Percentiles rank a stretch among this genome's conserved stretches.
These are phyloP conservation scores for Neoarius graeffei DNA, from an alignment of 2,113 vertebrate species.

Conservation along the genomic window DNA sequence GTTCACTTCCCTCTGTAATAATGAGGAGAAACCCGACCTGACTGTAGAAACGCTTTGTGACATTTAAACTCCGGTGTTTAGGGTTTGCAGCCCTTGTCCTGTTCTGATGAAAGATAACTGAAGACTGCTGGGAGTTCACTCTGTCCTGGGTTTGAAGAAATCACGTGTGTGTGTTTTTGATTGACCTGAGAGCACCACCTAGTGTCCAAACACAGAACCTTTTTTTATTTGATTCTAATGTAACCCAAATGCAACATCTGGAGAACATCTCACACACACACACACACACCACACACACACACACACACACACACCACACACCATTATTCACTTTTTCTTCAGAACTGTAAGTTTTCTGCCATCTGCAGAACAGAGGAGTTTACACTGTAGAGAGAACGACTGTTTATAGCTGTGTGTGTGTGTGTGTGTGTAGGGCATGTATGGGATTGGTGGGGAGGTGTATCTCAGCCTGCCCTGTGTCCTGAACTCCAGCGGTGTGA, in stretches of 20 bases:
- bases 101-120: background rate
- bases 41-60: background rate
- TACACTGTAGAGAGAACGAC: background rate
- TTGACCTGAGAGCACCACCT: background rate
- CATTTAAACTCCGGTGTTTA: background rate
- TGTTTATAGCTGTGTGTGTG: background rate
- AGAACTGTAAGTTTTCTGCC: background rate
- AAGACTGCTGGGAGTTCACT: too few relatives aligned
- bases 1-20: background rate
- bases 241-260: background rate
- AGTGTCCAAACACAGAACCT: background rate
- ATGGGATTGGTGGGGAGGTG: slow-evolving; percentile 88
- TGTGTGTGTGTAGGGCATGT: slow-evolving; percentile 78
- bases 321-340: background rate
- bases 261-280: background rate
- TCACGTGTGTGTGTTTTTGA: background rate
- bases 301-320: background rate
- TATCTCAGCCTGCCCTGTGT: slow-evolving; percentile 93
- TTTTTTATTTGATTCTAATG: background rate
- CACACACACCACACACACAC: too few relatives aligned
- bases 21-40: background rate
- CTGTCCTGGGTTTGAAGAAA: too few relatives aligned
- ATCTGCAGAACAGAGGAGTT: background rate
- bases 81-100: too few relatives aligned
- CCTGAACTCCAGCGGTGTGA: slow-evolving; percentile 80